Conservation (phyloP, 2,797 vertebrate species). For the Trichosurus vulpecula region DNA sequence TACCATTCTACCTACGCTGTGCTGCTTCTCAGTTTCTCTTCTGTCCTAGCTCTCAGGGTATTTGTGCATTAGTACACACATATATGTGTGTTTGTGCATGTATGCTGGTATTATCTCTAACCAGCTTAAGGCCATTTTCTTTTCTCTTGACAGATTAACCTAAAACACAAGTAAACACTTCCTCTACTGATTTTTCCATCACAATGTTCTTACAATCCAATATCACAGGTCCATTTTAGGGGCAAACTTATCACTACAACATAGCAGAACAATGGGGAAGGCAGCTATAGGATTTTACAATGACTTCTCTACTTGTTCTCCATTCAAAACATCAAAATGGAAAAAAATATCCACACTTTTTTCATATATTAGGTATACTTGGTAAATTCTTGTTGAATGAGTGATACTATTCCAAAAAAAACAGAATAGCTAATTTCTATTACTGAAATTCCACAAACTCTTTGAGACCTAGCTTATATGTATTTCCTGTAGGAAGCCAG, state of each 20-base stretch:
- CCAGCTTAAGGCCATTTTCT: slow-evolving; percentile 14
- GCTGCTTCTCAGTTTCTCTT: not conserved
- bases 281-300: not conserved
- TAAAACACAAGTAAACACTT: slow-evolving; percentile 18
- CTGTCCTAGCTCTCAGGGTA: not conserved
- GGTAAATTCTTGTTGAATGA: no score
- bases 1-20: not conserved
- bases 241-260: not conserved
- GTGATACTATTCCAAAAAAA: no score
- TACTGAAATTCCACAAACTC: no score
- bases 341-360: not conserved
- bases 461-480: no score
- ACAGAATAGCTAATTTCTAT: no score
- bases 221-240: not conserved
- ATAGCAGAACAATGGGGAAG: not conserved
- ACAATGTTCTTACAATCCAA: not conserved
- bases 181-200: not conserved
- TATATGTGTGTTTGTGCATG: not conserved
- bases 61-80: not conserved
- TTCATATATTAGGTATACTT: no score
- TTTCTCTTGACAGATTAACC: slow-evolving; percentile 13
- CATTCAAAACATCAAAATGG: not conserved
- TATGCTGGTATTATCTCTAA: not conserved
- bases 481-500: no score
- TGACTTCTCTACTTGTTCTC: not conserved